These are phyloP conservation scores for Gerris lacustris DNA, from an alignment of 2,888 invertebrate genomes.

Conservation along the genomic window DNA sequence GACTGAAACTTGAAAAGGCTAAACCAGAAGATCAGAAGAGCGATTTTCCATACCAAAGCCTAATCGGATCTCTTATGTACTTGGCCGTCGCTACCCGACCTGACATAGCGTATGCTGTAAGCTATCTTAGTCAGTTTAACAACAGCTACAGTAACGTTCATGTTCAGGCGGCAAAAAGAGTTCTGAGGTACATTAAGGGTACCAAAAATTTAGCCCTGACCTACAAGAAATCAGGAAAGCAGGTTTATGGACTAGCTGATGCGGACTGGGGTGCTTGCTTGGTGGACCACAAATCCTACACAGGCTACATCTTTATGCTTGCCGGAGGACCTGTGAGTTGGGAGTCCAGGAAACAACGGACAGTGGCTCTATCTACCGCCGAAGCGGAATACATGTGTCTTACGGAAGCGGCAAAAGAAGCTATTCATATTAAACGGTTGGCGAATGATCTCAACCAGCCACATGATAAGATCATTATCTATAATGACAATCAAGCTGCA, in stretches of 20 bases:
- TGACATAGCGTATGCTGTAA: neutral
- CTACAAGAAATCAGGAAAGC: neutral
- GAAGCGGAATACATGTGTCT: conserved; percentile 8
- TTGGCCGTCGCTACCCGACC: neutral
- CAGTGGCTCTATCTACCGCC: conserved; percentile 9
- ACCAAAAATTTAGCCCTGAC: neutral
- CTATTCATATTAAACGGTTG: neutral
- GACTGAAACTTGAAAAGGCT: neutral
- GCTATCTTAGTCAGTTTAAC: neutral
- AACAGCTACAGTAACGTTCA: neutral
- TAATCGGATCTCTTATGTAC: neutral
- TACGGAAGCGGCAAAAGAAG: neutral
- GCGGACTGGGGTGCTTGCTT: neutral
- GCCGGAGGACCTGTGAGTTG: neutral
- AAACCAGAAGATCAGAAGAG: neutral
- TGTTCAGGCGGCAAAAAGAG: neutral
- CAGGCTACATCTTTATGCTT: neutral
- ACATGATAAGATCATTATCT: neutral
- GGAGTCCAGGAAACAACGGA: conserved; percentile 10
- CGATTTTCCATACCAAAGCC: neutral
- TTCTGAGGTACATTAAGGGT: neutral
- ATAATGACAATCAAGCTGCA: conserved; percentile 1
- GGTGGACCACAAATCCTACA: neutral
- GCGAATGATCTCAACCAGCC: neutral
- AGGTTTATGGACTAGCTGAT: neutral